Evolutionary conservation across 1,140 invertebrate genomes (phyloP), one percentile per base, ranked within the genome.

Genomic region (Antheraea pernyi): DNA sequence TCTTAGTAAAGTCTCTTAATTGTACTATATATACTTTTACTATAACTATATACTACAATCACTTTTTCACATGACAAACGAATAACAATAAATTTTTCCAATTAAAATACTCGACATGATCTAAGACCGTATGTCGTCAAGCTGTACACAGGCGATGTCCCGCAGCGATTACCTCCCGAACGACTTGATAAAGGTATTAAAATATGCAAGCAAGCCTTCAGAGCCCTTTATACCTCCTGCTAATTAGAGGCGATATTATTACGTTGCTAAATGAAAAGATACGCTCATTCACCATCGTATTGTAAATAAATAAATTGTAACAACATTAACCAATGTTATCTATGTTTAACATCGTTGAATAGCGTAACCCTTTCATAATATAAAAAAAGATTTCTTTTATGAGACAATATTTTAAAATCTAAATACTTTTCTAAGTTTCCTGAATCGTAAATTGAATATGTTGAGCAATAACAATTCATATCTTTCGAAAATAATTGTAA

Each of bases 161-260:
- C 70, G 70, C 62, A 30, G 67, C 66, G 73, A 71, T 72, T 71
- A 71, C 66, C 53, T 10, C 59, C 65, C 53, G 39, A 69, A 71
- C 59, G 69, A 70, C 58, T 72, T 70, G 68, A 76, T 76, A 76
- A 76, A 71, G 68, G 70, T 62, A 75, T 76, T 76, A 76, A 76
- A 76, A 76, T 76, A 68, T 76, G 70, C 70, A 72, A 71, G 70
- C 64, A 61, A 71, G 62, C 42, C 64, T 67, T 53, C 22, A 30
- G 22, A 65, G 36, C 64, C 53, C 39, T 61, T 61, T 65, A 48
- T 65, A 65, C 64, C 64, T 42, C 39, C 42, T 19, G 42, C 64
- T 65, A 65, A 65, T 65, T 65, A 65, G 64, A 16, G 46, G 68
- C 36, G 13, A 59, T 67, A 65, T 62, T 70, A 67, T 65, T 68